A percentile compares a stretch with the other conserved stretches of the same genome.
phyloP scores from a whole-genome alignment of 2,113 vertebrate species.

The Lates calcarifer region DNA sequence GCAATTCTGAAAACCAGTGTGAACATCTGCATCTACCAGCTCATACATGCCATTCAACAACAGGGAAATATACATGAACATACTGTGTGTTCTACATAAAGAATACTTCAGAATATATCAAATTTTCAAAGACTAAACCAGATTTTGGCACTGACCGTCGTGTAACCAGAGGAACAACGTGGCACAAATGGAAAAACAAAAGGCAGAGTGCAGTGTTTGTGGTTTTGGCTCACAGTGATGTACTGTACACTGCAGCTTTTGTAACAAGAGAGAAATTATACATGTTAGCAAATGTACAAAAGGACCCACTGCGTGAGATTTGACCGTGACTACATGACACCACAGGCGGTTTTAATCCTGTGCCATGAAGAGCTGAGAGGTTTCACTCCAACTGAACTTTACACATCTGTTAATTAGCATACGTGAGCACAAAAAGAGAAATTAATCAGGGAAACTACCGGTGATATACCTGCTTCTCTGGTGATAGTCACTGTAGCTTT shows the following conservation, averaged over 20 bases:
- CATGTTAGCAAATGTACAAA: not conserved
- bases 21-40: too few species aligned
- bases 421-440: not conserved
- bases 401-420: not conserved
- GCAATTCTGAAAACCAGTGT: too few species aligned
- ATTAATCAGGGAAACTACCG: not conserved
- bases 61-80: too few species aligned
- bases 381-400: not conserved
- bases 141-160: not conserved
- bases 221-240: not conserved
- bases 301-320: not conserved
- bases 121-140: not conserved
- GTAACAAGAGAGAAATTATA: not conserved
- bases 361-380: not conserved
- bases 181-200: conserved; percentile 4
- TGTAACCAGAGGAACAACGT: not conserved
- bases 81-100: too few species aligned
- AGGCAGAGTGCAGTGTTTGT: not conserved
- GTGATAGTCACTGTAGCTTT: not conserved
- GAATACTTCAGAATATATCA: too few species aligned
- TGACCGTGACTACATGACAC: not conserved
- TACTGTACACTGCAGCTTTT: not conserved
- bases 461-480: too few species aligned
- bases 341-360: not conserved
- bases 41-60: too few species aligned